Conservation (phyloP, 1,140 invertebrate species). For the Cyphomyrmex costatus region DNA sequence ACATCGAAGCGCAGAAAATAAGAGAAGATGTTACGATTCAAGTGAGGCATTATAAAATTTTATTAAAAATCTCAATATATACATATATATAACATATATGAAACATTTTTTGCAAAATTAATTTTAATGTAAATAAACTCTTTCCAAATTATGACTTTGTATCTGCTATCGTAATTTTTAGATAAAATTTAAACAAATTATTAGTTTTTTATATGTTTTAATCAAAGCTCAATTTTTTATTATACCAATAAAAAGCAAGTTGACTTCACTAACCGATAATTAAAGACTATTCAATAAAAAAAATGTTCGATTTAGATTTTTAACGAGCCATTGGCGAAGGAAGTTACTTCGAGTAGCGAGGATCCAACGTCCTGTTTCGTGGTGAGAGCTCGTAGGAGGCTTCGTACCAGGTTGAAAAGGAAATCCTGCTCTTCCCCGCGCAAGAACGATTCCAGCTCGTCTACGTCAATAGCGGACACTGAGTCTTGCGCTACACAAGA, state of each 20-base stretch:
- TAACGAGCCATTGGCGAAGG: slow-evolving; percentile 71
- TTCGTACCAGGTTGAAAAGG: slow-evolving; percentile 60
- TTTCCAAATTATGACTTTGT: background rate
- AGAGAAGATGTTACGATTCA: slow-evolving; percentile 85
- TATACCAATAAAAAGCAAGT: background rate
- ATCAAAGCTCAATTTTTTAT: background rate
- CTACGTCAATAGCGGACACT: slow-evolving; percentile 74
- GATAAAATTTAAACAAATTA: background rate
- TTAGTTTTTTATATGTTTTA: background rate
- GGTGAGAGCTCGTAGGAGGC: slow-evolving; percentile 70
- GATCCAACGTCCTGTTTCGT: slow-evolving; percentile 74
- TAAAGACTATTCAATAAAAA: background rate
- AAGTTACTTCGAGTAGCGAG: slow-evolving; percentile 68
- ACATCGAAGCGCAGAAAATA: slow-evolving; percentile 82
- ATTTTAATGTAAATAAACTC: background rate
- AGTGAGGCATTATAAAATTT: slow-evolving; percentile 65
- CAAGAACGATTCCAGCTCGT: slow-evolving; percentile 61
- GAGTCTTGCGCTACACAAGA: slow-evolving; percentile 77
- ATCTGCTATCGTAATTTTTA: background rate
- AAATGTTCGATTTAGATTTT: slow-evolving; percentile 77
- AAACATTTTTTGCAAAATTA: background rate
- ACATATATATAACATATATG: background rate
- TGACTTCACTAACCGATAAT: slow-evolving; percentile 6
- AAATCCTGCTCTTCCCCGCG: slow-evolving; percentile 15
- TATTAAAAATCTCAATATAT: no score